Percentiles rank a stretch among this genome's conserved stretches.
These are phyloP conservation scores for Sphaeridia pumilis DNA, from an alignment of 2,888 invertebrate species.

Conservation along the genomic window DNA sequence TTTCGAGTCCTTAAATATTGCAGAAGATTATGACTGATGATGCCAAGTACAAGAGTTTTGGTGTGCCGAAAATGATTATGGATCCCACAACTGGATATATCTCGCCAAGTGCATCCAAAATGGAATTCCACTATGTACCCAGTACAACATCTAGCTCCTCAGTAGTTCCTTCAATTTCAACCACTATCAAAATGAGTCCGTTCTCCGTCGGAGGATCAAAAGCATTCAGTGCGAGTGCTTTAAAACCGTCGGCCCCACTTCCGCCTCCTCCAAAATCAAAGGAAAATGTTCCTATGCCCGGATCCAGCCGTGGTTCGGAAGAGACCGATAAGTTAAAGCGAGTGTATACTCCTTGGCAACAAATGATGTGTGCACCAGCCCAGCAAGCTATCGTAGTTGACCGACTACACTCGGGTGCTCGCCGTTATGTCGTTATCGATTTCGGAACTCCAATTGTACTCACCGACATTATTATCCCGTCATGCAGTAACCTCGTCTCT, in stretches of 20 bases:
- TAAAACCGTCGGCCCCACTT: neutral
- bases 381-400: constrained; percentile 75
- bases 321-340: constrained; percentile 25
- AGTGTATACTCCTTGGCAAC: constrained; percentile 55
- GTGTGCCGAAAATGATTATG: constrained; percentile 28
- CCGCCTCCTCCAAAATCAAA: neutral
- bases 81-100: constrained; percentile 10
- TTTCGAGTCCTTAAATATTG: too few species aligned
- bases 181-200: neutral
- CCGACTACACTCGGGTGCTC: constrained; percentile 35
- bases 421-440: constrained; percentile 83
- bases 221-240: neutral
- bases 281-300: neutral
- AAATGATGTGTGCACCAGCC: constrained; percentile 66
- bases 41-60: constrained; percentile 23
- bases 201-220: neutral
- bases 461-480: constrained; percentile 72
- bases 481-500: constrained; percentile 54
- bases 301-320: neutral
- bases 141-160: neutral
- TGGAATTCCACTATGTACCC: neutral
- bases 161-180: neutral
- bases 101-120: neutral
- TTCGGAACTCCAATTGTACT: constrained; percentile 75
- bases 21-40: neutral